A percentile compares a stretch with the other conserved stretches of the same genome.
These are phyloP conservation scores for Stegana nigrithorax DNA, from an alignment of 2,888 invertebrate genomes.

Conservation along the genomic window DNA sequence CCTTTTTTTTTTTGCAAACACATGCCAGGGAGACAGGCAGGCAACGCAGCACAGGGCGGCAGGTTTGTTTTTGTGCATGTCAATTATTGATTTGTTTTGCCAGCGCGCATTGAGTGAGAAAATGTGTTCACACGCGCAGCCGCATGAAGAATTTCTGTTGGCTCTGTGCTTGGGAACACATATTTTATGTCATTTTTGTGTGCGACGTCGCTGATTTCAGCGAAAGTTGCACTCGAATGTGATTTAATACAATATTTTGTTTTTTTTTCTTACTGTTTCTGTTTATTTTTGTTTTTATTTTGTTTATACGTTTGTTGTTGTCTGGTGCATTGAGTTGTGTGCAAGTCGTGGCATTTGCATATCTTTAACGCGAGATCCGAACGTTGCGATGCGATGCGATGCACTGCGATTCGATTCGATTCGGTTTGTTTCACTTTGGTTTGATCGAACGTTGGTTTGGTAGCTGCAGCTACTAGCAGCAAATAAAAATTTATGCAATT, in stretches of 20 bases:
- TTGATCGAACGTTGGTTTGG: neutral
- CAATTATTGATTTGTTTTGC: neutral
- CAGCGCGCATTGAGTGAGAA: neutral
- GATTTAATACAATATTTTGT: neutral
- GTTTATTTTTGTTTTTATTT: neutral
- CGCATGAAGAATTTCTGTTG: neutral
- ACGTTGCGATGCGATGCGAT: neutral
- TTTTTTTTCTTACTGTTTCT: neutral
- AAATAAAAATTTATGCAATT: constrained; percentile 63
- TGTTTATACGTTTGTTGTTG: neutral
- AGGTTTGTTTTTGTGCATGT: neutral
- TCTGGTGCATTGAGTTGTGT: neutral
- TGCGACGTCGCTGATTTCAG: no score
- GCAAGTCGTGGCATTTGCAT: neutral
- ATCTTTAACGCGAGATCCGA: neutral
- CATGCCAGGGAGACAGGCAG: neutral
- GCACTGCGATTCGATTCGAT: no score
- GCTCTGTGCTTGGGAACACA: neutral
- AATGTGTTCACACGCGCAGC: neutral
- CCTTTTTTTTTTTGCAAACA: no score
- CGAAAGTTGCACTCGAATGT: neutral
- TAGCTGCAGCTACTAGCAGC: neutral
- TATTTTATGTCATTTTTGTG: neutral
- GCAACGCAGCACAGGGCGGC: neutral
- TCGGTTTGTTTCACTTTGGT: no score